Evolutionary conservation across 1,140 invertebrate species (phyloP), one percentile per base, ranked within the genome.

Genomic region (Colletes gigas): DNA sequence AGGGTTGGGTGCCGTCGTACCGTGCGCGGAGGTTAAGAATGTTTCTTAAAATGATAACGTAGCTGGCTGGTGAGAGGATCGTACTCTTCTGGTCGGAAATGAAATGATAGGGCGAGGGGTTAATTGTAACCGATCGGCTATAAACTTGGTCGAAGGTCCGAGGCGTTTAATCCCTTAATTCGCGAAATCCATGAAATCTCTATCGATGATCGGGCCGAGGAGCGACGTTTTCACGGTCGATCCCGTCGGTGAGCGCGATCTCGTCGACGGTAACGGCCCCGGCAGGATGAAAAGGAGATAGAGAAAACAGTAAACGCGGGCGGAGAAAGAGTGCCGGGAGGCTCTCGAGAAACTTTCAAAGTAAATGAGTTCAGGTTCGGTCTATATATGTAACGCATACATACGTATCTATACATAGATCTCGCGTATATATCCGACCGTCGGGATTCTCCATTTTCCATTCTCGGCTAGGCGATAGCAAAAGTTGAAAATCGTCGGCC

Each of bases 401-500:
- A 21, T 63, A 50, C 12, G 7, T 60, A 62, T 72, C 50, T 72
- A 47, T 39, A 12, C 54, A 65, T 17, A 5, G 19, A 17, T 55
- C 14, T 55, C 17, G 2, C 19, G 5, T 66, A 19, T 57, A 21
- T 83, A 81, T 70, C 69, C 73, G 68, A 59, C 76, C 81, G 79
- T 79, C 79, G 83, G 83, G 84, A 88, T 88, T 88, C 86, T 82
- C 90, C 84, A 88, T 85, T 89, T 89, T 90, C 88, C 88, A 89
- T 89, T 84, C 85, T 85, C 84, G 84, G 86, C 83, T 86, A 82
- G 77, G 82, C 87, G 88, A 90, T 88, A 88, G 88, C 88, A 89
- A 92, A 92, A 91, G 90, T 93, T 92, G 87, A 90, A 90, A 90
- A 91, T 92, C 88, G 89, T 83, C 85, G 81, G 85, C 84, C 87